Evolutionary conservation across 2,888 invertebrate genomes (phyloP).

Genomic region (Thumatha senex): DNA sequence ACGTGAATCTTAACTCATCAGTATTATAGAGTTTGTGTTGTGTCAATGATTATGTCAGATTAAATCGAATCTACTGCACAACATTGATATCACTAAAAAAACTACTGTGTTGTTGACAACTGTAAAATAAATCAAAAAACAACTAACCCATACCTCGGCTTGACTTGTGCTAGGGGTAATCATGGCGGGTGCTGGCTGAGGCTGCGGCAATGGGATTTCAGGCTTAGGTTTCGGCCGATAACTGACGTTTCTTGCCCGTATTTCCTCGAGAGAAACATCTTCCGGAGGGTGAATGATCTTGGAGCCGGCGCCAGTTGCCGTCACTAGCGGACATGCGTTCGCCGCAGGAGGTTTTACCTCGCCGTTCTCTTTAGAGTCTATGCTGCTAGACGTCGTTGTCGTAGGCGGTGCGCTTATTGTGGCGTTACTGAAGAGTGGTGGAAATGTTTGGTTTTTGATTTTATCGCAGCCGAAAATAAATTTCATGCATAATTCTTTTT

Average conservation of each 20-base stretch:
- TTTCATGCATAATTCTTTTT: background rate
- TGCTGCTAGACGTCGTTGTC: slow-evolving; percentile 55
- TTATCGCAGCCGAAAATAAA: background rate
- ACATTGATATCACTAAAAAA: background rate
- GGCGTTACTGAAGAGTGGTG: slow-evolving; percentile 80
- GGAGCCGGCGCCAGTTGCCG: slow-evolving; percentile 92
- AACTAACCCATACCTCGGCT: slow-evolving; percentile 65
- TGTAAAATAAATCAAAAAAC: slow-evolving; percentile 22
- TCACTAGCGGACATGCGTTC: slow-evolving; percentile 83
- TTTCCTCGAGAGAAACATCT: slow-evolving; percentile 95
- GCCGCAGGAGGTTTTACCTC: slow-evolving; percentile 70
- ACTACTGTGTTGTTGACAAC: background rate
- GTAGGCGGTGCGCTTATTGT: slow-evolving; percentile 91
- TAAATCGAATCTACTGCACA: background rate
- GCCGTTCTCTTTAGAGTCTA: slow-evolving; percentile 72
- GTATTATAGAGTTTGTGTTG: background rate
- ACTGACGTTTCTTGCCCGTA: slow-evolving; percentile 87
- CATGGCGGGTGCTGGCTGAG: slow-evolving; percentile 43
- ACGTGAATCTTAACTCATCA: background rate
- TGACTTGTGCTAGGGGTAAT: slow-evolving; percentile 68
- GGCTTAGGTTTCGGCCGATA: slow-evolving; percentile 81
- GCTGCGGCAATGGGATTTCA: slow-evolving; percentile 45
- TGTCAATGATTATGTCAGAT: background rate
- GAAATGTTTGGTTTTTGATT: slow-evolving; percentile 3
- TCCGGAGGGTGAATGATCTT: slow-evolving; percentile 97